phyloP scores from a whole-genome alignment of 2,113 vertebrate genomes.

The Campylorhamphus procurvoides region DNA sequence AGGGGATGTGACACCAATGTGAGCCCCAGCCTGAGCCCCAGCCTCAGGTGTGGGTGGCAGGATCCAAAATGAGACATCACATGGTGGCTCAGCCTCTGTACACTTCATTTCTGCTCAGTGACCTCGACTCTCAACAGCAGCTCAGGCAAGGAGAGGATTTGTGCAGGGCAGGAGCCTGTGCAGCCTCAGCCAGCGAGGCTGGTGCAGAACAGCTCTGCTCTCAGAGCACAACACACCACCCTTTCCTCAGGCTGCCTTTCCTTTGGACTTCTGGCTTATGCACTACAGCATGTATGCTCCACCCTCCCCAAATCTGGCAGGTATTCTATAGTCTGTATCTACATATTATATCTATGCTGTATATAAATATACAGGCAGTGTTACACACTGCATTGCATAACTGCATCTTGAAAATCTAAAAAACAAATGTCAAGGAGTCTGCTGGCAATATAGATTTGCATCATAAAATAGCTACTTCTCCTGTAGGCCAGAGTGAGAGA shows the following conservation, averaged over 20 bases:
- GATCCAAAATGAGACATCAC: background rate
- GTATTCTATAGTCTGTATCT: background rate
- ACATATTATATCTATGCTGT: accelerated
- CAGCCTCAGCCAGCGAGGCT: background rate
- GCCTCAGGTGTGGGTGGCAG: background rate
- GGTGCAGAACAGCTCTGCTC: background rate
- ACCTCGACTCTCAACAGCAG: background rate
- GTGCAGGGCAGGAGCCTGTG: accelerated
- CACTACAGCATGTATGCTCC: background rate
- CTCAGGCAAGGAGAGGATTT: background rate
- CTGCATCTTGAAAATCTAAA: background rate
- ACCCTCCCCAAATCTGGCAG: background rate
- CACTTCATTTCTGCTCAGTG: background rate
- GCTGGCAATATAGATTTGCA: background rate
- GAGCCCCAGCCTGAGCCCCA: background rate
- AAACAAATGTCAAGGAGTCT: background rate
- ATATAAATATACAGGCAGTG: too few species aligned
- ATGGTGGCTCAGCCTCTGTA: background rate
- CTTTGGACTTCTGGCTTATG: background rate
- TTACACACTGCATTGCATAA: background rate
- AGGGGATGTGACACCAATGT: background rate
- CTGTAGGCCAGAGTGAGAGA: background rate
- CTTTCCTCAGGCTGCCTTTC: background rate
- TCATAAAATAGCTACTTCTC: background rate
- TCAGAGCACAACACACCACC: background rate